These are phyloP conservation scores for Petrophora chlorosata DNA, from an alignment of 2,888 invertebrate genomes.

Conservation along the genomic window DNA sequence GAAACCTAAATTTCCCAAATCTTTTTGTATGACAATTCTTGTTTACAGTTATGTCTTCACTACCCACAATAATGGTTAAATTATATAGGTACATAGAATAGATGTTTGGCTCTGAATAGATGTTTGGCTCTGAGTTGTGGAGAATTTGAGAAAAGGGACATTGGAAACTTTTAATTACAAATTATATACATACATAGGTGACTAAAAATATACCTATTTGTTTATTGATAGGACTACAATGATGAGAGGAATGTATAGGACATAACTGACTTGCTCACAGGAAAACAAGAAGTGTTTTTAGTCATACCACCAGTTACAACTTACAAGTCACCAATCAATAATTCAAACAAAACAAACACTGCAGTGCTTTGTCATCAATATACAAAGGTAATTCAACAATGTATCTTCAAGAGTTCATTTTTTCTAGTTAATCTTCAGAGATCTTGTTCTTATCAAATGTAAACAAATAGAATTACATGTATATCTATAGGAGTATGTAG, in stretches of 20 bases:
- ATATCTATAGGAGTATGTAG: background rate
- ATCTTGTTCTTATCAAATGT: background rate
- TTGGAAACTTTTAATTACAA: no score
- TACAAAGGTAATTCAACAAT: constrained; percentile 12
- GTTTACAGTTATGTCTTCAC: constrained; percentile 35
- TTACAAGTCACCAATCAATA: background rate
- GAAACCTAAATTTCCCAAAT: constrained; percentile 35
- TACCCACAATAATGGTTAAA: no score
- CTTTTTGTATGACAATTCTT: constrained; percentile 15
- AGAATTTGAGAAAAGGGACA: no score
- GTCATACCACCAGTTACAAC: background rate
- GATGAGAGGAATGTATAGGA: no score
- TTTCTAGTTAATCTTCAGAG: background rate
- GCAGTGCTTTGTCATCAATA: constrained; percentile 8
- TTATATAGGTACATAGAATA: no score
- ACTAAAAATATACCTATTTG: no score
- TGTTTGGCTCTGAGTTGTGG: no score
- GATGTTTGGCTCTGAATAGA: no score
- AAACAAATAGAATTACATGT: background rate
- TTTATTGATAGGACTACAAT: no score
- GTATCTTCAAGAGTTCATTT: background rate
- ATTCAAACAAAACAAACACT: background rate
- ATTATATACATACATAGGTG: no score
- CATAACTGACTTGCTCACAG: no score
- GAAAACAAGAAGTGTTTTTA: background rate